Conservation (phyloP, 2,113 vertebrate genomes). For the Nycticorax nycticorax region DNA sequence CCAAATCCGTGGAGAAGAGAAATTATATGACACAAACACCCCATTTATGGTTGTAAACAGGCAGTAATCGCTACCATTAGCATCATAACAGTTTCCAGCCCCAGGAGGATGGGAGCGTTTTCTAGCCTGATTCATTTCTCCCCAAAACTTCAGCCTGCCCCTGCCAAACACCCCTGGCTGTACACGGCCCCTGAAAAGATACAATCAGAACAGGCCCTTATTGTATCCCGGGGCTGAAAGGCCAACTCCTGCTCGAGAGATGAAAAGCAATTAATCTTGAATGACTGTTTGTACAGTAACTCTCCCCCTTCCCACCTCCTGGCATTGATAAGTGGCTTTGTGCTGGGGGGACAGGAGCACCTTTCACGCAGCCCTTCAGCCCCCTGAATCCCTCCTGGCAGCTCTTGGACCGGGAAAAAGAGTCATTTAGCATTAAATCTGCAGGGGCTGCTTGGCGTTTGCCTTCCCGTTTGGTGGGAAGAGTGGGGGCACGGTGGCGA, state of each 20-base stretch:
- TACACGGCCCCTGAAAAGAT: background rate
- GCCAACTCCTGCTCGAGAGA: conserved; percentile 9
- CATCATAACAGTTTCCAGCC: background rate
- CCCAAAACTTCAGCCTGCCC: background rate
- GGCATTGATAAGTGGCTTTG: conserved; percentile 27
- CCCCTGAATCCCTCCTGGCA: background rate
- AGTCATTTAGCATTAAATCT: background rate
- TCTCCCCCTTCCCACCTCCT: conserved; percentile 46
- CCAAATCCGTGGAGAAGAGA: background rate
- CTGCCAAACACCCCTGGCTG: background rate
- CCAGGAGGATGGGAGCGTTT: background rate
- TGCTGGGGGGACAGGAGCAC: conserved; percentile 10
- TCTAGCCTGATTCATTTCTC: background rate
- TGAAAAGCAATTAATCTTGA: conserved; percentile 67
- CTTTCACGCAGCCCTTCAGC: conserved; percentile 27
- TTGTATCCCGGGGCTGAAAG: conserved; percentile 48
- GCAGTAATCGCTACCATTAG: background rate
- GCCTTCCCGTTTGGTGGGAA: background rate
- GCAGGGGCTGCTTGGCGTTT: background rate
- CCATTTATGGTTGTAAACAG: background rate
- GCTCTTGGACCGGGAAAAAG: background rate
- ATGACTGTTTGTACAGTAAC: conserved; percentile 51
- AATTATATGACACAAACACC: background rate
- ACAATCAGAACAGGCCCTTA: conserved; percentile 41
- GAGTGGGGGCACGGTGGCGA: background rate